These are phyloP conservation scores for Falco columbarius DNA, from an alignment of 2,797 vertebrate species.

Conservation along the genomic window DNA sequence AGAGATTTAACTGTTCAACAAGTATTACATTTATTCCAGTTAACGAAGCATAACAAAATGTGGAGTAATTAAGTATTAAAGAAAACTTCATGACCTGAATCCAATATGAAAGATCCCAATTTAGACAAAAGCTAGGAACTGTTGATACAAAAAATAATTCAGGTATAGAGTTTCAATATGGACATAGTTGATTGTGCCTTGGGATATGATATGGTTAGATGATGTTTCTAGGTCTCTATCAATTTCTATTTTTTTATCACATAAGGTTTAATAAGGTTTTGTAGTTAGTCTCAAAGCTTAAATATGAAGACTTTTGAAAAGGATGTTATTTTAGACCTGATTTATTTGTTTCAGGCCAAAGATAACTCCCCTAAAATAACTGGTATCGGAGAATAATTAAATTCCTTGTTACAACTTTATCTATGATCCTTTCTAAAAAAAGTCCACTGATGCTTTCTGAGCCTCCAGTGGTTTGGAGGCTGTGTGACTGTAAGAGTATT, in stretches of 20 bases:
- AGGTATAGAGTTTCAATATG: not conserved
- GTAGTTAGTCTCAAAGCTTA: not conserved
- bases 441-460: not conserved
- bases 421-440: not conserved
- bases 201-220: not conserved
- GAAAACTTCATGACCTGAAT: not conserved
- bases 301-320: not conserved
- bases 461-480: not conserved
- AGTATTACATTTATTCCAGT: constrained; percentile 29
- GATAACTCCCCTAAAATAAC: not conserved
- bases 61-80: not conserved
- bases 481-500: not conserved
- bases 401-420: not conserved
- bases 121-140: not conserved
- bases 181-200: not conserved
- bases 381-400: not conserved
- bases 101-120: not conserved
- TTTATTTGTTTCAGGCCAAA: not conserved
- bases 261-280: not conserved
- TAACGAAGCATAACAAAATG: not conserved
- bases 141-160: not conserved
- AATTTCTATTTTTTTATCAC: not conserved
- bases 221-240: not conserved
- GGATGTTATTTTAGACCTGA: not conserved
- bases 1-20: not conserved